A percentile compares a stretch with the other conserved stretches of the same genome.
phyloP scores from a whole-genome alignment of 2,888 invertebrate species.

The Unio delphinus region DNA sequence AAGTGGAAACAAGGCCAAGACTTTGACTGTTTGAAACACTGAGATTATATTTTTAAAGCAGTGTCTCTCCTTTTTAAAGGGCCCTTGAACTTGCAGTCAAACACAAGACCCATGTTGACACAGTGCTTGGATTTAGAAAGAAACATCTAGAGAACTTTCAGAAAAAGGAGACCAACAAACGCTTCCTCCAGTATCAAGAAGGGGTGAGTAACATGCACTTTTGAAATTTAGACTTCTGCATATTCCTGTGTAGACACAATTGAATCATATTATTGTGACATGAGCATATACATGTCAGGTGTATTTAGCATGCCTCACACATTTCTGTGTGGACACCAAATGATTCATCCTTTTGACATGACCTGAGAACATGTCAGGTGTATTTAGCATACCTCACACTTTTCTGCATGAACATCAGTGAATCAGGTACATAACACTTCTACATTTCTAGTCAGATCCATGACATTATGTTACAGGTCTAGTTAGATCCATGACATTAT shows the following conservation, averaged over 20 bases:
- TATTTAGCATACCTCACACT: too few relatives aligned
- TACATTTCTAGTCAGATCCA: too few relatives aligned
- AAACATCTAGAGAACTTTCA: constrained; percentile 77
- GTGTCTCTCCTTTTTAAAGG: constrained; percentile 70
- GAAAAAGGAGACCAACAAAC: constrained; percentile 71
- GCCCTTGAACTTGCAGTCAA: constrained; percentile 83
- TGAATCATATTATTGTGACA: too few relatives aligned
- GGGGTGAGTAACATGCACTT: constrained; percentile 54
- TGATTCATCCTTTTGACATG: too few relatives aligned
- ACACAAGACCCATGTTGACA: constrained; percentile 82
- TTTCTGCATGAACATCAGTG: too few relatives aligned
- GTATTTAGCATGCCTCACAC: too few relatives aligned
- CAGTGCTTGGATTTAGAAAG: constrained; percentile 80
- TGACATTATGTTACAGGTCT: too few relatives aligned
- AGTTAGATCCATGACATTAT: too few relatives aligned
- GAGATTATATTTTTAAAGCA: not conserved
- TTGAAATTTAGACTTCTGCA: not conserved
- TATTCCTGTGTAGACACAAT: not conserved
- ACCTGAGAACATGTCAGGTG: too few relatives aligned
- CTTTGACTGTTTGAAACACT: not conserved
- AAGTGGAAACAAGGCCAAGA: not conserved
- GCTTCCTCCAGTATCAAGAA: constrained; percentile 68
- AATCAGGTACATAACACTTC: too few relatives aligned
- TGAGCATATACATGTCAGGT: too few relatives aligned
- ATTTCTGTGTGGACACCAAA: too few relatives aligned